A percentile compares a stretch with the other conserved stretches of the same genome.
Evolutionary conservation across 2,113 vertebrate species (phyloP).

Genomic region (Numenius arquata): DNA sequence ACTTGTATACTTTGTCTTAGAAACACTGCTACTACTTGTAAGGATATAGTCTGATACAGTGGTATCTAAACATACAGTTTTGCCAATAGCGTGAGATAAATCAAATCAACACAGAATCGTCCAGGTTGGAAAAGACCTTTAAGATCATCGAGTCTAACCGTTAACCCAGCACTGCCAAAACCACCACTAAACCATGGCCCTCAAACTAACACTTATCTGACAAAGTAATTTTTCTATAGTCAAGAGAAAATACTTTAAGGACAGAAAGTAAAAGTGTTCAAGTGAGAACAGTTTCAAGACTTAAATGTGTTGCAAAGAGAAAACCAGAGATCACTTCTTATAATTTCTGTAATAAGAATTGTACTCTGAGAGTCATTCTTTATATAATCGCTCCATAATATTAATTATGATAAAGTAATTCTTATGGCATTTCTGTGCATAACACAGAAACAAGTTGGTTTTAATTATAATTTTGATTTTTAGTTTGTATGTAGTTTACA

Average conservation of each 20-base stretch:
- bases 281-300: not conserved
- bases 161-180: no score
- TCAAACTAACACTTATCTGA: not conserved
- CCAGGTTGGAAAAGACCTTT: no score
- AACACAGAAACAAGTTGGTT: not conserved
- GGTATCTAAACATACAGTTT: not conserved
- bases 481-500: not conserved
- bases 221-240: not conserved
- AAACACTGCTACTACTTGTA: not conserved
- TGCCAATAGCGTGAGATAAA: not conserved
- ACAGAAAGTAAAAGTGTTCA: not conserved
- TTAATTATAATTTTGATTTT: not conserved
- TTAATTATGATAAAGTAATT: not conserved
- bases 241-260: not conserved
- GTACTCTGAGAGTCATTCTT: not conserved
- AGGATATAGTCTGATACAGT: not conserved
- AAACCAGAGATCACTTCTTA: not conserved
- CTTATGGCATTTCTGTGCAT: not conserved
- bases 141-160: no score
- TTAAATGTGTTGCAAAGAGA: slow-evolving; percentile 14
- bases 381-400: not conserved
- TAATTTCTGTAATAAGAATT: slow-evolving; percentile 20
- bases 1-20: not conserved
- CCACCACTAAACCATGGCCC: no score
- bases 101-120: no score